phyloP scores from a whole-genome alignment of 2,888 invertebrate species.

The Rotaria sp. region DNA sequence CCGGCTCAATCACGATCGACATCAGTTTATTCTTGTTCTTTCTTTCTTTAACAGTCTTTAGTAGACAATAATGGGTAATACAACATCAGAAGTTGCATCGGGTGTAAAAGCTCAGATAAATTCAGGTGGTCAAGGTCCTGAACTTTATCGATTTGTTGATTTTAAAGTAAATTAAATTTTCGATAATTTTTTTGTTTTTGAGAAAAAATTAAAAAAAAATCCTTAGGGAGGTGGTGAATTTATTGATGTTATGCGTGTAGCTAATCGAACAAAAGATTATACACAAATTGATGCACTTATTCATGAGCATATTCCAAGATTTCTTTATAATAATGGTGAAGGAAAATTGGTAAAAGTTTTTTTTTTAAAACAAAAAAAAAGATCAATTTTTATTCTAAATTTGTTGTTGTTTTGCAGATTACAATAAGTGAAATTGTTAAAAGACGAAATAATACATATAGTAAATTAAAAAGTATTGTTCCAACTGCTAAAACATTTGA shows the following conservation, averaged over 20 bases:
- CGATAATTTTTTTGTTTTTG: not conserved
- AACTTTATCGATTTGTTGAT: conserved; percentile 43
- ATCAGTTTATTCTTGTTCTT: not conserved
- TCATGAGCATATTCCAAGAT: conserved; percentile 74
- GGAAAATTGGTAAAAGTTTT: conserved; percentile 68
- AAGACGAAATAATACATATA: conserved; percentile 74
- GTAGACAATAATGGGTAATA: conserved; percentile 34
- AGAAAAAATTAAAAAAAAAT: not conserved
- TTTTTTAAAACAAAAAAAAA: not conserved
- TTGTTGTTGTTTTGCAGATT: conserved; percentile 30
- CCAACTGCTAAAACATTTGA: conserved; percentile 46
- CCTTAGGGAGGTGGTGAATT: conserved; percentile 61
- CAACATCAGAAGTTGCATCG: conserved; percentile 37
- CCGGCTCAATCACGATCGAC: not conserved
- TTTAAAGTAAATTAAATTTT: conserved; percentile 39
- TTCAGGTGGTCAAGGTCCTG: conserved; percentile 35
- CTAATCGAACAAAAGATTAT: conserved; percentile 48
- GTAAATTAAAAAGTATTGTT: conserved; percentile 43
- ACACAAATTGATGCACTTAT: conserved; percentile 80
- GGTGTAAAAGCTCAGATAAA: conserved; percentile 39
- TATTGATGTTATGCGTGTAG: conserved; percentile 67
- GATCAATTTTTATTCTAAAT: not conserved
- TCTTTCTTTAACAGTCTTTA: too few relatives aligned
- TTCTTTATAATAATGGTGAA: conserved; percentile 82
- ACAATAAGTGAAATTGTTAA: conserved; percentile 80